phyloP scores from a whole-genome alignment of 2,113 vertebrate genomes.

The Phaethon lepturus region DNA sequence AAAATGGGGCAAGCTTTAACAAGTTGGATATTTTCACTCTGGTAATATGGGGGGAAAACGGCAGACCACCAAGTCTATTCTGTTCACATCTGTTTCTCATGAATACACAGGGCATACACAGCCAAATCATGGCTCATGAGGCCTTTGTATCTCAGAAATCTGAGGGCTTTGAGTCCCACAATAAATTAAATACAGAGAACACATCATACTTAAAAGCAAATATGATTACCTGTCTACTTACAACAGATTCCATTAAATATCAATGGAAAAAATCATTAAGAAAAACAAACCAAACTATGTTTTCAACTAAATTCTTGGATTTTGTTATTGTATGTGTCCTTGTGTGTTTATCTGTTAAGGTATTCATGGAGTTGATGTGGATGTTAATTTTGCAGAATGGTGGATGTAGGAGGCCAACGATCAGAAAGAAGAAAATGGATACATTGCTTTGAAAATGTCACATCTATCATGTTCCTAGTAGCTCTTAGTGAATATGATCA shows the following conservation, averaged over 20 bases:
- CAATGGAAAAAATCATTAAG: not conserved
- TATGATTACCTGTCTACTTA: not conserved
- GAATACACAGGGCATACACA: not conserved
- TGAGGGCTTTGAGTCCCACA: not conserved
- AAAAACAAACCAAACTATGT: not conserved
- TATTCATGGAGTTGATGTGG: slow-evolving; percentile 19
- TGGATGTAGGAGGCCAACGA: slow-evolving; percentile 94
- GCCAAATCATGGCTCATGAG: not conserved
- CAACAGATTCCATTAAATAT: not conserved
- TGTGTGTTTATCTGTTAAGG: not conserved
- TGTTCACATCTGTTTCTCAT: not conserved
- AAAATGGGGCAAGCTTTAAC: not conserved
- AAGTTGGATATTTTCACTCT: not conserved
- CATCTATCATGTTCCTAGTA: slow-evolving; percentile 97
- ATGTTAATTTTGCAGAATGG: slow-evolving; percentile 87
- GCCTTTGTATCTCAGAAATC: not conserved
- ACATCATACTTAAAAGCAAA: not conserved
- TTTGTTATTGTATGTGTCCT: not conserved
- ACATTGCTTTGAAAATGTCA: slow-evolving; percentile 98
- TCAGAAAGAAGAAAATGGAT: slow-evolving; percentile 99
- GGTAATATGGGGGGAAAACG: fast-evolving
- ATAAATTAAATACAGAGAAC: not conserved
- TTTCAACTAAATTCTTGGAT: not conserved
- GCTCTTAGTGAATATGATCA: slow-evolving; percentile 98
- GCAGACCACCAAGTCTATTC: fast-evolving